Evolutionary conservation across 2,113 vertebrate species (phyloP).

Genomic region (Macaca mulatta): DNA sequence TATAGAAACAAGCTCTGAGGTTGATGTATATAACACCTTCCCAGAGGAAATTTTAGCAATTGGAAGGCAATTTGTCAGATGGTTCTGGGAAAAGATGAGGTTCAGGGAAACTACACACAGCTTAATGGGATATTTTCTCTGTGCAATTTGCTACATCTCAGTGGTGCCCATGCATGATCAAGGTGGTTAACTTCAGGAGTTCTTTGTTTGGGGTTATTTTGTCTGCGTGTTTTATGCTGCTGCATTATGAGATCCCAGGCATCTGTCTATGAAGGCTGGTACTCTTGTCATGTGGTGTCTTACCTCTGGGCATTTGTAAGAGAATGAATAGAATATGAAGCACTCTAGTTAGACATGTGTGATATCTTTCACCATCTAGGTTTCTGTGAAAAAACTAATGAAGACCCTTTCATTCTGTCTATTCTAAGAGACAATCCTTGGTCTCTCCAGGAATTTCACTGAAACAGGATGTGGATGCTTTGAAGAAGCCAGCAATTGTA

Average conservation of each 20-base stretch:
- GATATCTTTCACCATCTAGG: not conserved
- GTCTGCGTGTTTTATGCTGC: not conserved
- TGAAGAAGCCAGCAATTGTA: not conserved
- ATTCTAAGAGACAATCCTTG: not conserved
- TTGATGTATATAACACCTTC: no score
- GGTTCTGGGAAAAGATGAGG: not conserved
- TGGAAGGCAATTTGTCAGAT: not conserved
- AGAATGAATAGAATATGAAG: not conserved
- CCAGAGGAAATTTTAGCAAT: not conserved
- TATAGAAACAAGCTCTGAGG: not conserved
- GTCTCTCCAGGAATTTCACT: not conserved
- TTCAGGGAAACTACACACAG: rapidly evolving
- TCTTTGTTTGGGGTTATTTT: not conserved
- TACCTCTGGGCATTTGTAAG: not conserved
- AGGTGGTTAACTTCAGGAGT: not conserved
- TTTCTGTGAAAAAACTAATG: not conserved
- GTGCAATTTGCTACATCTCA: not conserved
- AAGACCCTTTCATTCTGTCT: not conserved
- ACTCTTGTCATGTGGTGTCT: not conserved
- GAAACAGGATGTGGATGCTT: not conserved
- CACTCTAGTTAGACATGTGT: rapidly evolving
- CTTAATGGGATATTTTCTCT: not conserved
- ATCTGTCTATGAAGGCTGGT: not conserved
- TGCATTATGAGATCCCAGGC: not conserved
- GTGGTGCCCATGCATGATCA: not conserved